These are phyloP conservation scores for Geothlypis trichas DNA, from an alignment of 2,113 vertebrate species.

Conservation along the genomic window DNA sequence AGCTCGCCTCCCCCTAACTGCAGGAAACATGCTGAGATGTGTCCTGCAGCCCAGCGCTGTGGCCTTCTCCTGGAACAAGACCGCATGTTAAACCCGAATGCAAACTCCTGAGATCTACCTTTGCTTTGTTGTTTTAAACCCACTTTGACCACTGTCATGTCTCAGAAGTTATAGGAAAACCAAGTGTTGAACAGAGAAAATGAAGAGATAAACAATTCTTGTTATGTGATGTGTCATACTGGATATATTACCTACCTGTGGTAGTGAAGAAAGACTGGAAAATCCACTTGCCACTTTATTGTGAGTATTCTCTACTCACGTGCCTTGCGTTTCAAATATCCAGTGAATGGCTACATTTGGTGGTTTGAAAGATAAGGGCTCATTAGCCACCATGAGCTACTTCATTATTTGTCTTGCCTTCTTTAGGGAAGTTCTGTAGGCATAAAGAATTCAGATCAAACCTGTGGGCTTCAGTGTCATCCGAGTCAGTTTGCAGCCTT, in stretches of 20 bases:
- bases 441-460: background rate
- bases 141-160: background rate
- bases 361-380: background rate
- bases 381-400: background rate
- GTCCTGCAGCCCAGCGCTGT: background rate
- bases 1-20: background rate
- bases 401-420: background rate
- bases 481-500: background rate
- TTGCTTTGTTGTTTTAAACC: background rate
- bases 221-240: background rate
- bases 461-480: background rate
- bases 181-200: background rate
- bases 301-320: background rate
- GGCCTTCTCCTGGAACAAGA: background rate
- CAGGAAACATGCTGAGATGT: background rate
- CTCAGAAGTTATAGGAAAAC: background rate
- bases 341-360: background rate
- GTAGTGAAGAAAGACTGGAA: background rate
- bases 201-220: background rate
- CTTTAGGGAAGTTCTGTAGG: background rate
- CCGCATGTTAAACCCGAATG: background rate
- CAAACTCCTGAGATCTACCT: background rate
- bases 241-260: background rate
- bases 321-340: background rate
- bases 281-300: background rate